A percentile compares a stretch with the other conserved stretches of the same genome.
phyloP scores from a whole-genome alignment of 2,797 vertebrate species.

The Graptemys geographica region DNA sequence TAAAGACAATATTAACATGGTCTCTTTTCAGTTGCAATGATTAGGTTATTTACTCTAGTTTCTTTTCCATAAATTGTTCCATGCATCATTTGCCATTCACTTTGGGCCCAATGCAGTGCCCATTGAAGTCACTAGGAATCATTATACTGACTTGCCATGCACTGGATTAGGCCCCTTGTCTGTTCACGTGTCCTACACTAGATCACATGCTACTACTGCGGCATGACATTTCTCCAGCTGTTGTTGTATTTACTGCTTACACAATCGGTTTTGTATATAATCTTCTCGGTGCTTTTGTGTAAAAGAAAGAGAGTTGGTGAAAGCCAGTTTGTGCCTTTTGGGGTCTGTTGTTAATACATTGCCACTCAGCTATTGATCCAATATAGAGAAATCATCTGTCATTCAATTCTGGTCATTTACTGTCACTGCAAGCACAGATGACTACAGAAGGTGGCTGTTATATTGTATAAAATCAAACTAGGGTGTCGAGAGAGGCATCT shows the following conservation, averaged over 20 bases:
- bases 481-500: background rate
- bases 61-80: slow-evolving; percentile 3
- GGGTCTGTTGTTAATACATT: background rate
- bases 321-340: slow-evolving; percentile 26
- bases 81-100: background rate
- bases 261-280: slow-evolving; percentile 59
- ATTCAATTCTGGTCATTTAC: background rate
- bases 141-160: slow-evolving; percentile 30
- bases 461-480: background rate
- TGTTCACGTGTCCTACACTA: slow-evolving; percentile 22
- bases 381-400: slow-evolving; percentile 16
- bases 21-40: background rate
- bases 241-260: slow-evolving; percentile 60
- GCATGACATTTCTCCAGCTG: slow-evolving; percentile 52
- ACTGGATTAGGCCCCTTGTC: background rate
- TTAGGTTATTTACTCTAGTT: background rate
- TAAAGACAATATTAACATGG: background rate
- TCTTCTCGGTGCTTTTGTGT: slow-evolving; percentile 45
- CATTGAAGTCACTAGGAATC: slow-evolving; percentile 4
- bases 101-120: background rate
- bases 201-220: slow-evolving; percentile 44
- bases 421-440: background rate
- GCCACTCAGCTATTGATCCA: slow-evolving; percentile 45
- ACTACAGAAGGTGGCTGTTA: background rate
- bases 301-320: slow-evolving; percentile 51